Evolutionary conservation across 2,113 vertebrate genomes (phyloP).

Genomic region (Atractosteus spatula): DNA sequence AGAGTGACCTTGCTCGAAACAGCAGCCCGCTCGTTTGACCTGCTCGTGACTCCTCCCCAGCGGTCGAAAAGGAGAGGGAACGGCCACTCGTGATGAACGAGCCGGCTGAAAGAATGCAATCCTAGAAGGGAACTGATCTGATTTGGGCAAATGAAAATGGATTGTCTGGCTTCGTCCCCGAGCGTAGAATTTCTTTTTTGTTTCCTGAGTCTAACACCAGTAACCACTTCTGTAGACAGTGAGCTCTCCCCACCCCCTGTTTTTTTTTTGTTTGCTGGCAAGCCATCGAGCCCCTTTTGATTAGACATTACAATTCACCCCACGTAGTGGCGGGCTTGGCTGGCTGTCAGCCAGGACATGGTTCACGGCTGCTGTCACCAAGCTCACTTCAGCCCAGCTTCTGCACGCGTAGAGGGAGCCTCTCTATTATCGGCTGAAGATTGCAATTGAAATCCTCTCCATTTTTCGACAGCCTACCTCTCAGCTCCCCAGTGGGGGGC

Average conservation of each 20-base stretch:
- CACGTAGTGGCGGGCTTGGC: slow-evolving; percentile 26
- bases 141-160: slow-evolving; percentile 7
- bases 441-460: slow-evolving; percentile 1
- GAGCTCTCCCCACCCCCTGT: background rate
- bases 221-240: background rate
- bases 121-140: background rate
- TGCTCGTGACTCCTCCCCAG: background rate
- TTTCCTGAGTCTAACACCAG: slow-evolving; percentile 1
- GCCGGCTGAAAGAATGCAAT: background rate
- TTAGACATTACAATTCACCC: slow-evolving; percentile 40
- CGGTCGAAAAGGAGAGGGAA: background rate
- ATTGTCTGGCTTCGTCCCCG: background rate
- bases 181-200: background rate
- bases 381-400: slow-evolving; percentile 8
- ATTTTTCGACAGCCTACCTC: background rate
- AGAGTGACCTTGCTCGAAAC: slow-evolving; percentile 7
- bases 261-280: background rate
- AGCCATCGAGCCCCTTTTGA: slow-evolving; percentile 20
- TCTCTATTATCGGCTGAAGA: background rate
- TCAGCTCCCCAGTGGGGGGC: background rate
- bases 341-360: slow-evolving; percentile 31
- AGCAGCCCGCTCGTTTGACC: background rate
- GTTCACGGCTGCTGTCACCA: slow-evolving; percentile 13
- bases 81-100: background rate
- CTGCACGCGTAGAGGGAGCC: slow-evolving; percentile 13